Conservation (phyloP, 2,888 invertebrate genomes). For the Melikaiella ostensackeni region DNA sequence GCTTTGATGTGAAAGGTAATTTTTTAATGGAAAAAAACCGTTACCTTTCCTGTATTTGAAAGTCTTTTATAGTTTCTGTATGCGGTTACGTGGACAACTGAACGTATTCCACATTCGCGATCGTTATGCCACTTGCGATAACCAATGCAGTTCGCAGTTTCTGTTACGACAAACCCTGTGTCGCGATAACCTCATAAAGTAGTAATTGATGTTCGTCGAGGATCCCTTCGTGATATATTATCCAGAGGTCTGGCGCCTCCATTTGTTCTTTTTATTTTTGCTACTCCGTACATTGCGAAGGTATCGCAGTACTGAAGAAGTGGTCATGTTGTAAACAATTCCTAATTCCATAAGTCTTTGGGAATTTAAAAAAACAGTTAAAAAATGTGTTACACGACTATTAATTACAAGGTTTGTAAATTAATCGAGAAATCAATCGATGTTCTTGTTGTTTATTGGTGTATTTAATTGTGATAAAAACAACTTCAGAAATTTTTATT, state of each 20-base stretch:
- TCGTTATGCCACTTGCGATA: slow-evolving; percentile 14
- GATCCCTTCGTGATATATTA: slow-evolving; percentile 22
- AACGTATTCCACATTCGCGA: slow-evolving; percentile 15
- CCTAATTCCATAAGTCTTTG: neutral
- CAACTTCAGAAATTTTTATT: too few species aligned
- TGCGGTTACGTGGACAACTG: neutral
- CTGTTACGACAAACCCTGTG: neutral
- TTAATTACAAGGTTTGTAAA: neutral
- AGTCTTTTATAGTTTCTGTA: neutral
- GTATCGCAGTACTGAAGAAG: neutral
- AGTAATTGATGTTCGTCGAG: slow-evolving; percentile 24
- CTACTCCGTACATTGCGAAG: neutral
- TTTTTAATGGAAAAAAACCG: neutral
- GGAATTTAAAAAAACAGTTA: neutral
- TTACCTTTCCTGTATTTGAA: neutral
- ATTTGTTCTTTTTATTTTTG: slow-evolving; percentile 3
- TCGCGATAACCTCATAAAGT: slow-evolving; percentile 29
- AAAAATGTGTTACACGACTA: neutral
- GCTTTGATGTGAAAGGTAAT: neutral
- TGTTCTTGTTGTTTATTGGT: neutral
- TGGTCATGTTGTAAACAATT: too few species aligned
- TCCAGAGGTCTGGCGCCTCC: slow-evolving; percentile 21
- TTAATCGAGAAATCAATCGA: too few species aligned
- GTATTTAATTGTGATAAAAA: too few species aligned
- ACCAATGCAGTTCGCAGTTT: slow-evolving; percentile 8